These are phyloP conservation scores for Xestia ashworthii DNA, from an alignment of 2,888 invertebrate species.

Conservation along the genomic window DNA sequence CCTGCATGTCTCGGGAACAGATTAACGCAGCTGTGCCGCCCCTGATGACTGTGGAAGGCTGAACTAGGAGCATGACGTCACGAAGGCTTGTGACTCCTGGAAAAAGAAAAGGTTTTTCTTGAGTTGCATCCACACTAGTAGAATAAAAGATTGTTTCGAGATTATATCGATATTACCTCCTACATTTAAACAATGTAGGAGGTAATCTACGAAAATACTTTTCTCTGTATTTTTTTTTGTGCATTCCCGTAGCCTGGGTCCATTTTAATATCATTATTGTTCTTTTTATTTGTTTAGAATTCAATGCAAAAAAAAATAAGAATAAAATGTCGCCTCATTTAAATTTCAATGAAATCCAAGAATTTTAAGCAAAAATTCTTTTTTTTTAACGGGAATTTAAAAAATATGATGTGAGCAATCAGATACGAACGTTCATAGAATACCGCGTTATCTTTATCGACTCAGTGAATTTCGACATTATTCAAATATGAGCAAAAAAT, in stretches of 20 bases:
- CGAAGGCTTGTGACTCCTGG: constrained; percentile 92
- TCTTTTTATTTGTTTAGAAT: not conserved
- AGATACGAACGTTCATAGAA: not conserved
- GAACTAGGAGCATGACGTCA: constrained; percentile 93
- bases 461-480: constrained; percentile 29
- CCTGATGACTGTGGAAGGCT: constrained; percentile 93
- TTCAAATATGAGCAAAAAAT: constrained; percentile 14
- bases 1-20: constrained; percentile 95
- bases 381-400: not conserved
- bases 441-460: constrained; percentile 23
- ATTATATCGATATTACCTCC: no score
- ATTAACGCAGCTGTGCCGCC: constrained; percentile 93
- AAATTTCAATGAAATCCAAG: not conserved
- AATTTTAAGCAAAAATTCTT: not conserved
- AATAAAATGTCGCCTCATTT: not conserved
- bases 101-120: constrained; percentile 46
- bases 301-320: not conserved
- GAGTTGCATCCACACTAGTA: not conserved
- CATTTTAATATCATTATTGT: not conserved
- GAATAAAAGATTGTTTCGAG: not conserved
- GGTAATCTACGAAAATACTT: no score
- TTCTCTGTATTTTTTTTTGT: no score
- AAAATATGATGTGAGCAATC: constrained; percentile 4
- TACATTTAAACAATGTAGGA: no score
- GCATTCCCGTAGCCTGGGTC: not conserved